Percentiles rank a stretch among this genome's conserved stretches.
Conservation (phyloP, 2,888 invertebrate species). For the Cylloceria caligata region DNA sequence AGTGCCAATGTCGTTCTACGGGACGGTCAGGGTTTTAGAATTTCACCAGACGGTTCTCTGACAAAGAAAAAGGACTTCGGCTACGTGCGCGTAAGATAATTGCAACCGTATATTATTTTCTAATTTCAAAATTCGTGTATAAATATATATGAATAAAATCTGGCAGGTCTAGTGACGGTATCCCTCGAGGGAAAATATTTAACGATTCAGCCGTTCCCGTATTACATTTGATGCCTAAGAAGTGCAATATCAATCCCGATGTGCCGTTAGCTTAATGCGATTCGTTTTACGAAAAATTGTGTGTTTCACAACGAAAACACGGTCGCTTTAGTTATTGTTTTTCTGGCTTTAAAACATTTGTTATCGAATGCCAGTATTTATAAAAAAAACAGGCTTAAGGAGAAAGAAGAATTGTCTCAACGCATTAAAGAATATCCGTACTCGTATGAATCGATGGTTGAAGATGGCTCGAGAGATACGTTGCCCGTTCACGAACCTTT, state of each 20-base stretch:
- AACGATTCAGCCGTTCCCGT: conserved; percentile 29
- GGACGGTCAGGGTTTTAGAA: neutral
- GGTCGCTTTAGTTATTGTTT: neutral
- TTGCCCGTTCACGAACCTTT: conserved; percentile 29
- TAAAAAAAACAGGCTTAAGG: neutral
- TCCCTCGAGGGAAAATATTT: conserved; percentile 49
- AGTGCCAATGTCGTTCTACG: conserved; percentile 3
- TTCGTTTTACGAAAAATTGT: conserved; percentile 26
- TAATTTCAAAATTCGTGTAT: neutral
- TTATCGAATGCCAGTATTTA: conserved; percentile 1
- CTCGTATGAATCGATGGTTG: conserved; percentile 30
- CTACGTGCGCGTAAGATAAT: neutral
- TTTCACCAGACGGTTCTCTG: neutral
- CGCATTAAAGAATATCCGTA: conserved; percentile 16
- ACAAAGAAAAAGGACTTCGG: neutral
- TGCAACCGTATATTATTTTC: neutral
- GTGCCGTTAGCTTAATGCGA: conserved; percentile 46
- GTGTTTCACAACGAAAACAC: neutral
- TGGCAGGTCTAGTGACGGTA: conserved; percentile 2
- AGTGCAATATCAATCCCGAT: conserved; percentile 59
- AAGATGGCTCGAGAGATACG: conserved; percentile 12
- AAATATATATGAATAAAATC: neutral
- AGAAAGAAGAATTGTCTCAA: neutral
- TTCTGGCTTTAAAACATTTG: conserved; percentile 7
- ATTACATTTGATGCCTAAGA: conserved; percentile 51